Evolutionary conservation across 2,888 invertebrate species (phyloP).

Genomic region (Drosophila eohydei): DNA sequence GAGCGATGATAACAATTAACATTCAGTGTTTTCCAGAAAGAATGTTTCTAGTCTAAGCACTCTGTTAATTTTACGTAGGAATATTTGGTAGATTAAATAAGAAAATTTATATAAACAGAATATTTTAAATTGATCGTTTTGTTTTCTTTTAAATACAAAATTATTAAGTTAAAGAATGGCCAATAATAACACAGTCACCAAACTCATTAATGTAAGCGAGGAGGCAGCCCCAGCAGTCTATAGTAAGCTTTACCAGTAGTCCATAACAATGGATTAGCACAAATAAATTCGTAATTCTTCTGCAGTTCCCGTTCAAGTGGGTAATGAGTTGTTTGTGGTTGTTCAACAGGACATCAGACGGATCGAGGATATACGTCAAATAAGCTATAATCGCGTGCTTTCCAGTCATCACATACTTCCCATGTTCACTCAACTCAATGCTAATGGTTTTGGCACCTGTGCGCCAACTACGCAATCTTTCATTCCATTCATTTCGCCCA

Average conservation of each 20-base stretch:
- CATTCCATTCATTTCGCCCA: background rate
- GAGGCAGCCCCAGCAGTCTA: conserved; percentile 70
- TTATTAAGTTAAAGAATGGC: conserved; percentile 29
- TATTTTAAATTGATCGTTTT: background rate
- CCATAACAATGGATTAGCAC: background rate
- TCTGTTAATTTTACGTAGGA: conserved; percentile 3
- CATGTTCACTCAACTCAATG: background rate
- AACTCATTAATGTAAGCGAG: conserved; percentile 74
- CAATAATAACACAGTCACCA: conserved; percentile 31
- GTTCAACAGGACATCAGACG: conserved; percentile 82
- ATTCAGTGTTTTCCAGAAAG: background rate
- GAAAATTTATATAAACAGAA: conserved; percentile 1
- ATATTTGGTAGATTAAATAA: background rate
- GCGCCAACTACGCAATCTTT: background rate
- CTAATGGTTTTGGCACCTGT: background rate
- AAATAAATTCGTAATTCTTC: background rate
- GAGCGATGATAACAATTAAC: background rate
- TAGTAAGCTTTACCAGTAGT: conserved; percentile 51
- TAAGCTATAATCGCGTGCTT: conserved; percentile 63
- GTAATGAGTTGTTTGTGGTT: conserved; percentile 71
- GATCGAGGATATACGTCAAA: conserved; percentile 73
- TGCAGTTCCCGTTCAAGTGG: conserved; percentile 78
- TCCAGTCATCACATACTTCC: conserved; percentile 47
- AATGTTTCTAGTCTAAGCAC: background rate
- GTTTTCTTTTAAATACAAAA: conserved; percentile 7